Percentiles rank a stretch among this genome's conserved stretches.
Evolutionary conservation across 2,797 vertebrate genomes (phyloP).

Genomic region (Aldrovandia affinis): DNA sequence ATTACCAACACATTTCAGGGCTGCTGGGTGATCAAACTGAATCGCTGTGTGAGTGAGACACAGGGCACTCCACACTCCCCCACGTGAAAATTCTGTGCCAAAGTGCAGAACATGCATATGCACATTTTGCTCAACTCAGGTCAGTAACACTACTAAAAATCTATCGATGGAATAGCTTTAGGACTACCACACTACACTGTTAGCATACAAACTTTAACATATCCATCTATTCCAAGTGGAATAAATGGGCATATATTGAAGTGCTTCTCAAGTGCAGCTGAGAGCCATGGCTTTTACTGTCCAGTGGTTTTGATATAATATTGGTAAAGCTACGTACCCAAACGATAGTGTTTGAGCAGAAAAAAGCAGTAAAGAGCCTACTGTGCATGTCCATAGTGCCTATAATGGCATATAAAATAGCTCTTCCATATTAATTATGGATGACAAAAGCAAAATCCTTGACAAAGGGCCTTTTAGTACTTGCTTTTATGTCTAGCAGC

Average conservation of each 20-base stretch:
- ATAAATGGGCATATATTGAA: background rate
- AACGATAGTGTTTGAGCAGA: background rate
- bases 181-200: background rate
- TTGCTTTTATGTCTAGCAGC: background rate
- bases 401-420: background rate
- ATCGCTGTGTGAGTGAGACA: background rate
- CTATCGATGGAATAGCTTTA: background rate
- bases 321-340: background rate
- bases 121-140: background rate
- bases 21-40: too few species aligned
- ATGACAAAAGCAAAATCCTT: background rate
- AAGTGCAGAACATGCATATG: background rate
- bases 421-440: background rate
- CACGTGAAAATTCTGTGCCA: too few species aligned
- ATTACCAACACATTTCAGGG: background rate
- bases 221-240: background rate
- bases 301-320: background rate
- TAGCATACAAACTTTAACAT: background rate
- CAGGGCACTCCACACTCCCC: too few species aligned
- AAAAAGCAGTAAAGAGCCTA: background rate
- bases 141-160: background rate
- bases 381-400: background rate
- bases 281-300: background rate
- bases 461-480: background rate
- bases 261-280: background rate